Conservation (phyloP, 23 tunicate species). For the Styela clava region DNA sequence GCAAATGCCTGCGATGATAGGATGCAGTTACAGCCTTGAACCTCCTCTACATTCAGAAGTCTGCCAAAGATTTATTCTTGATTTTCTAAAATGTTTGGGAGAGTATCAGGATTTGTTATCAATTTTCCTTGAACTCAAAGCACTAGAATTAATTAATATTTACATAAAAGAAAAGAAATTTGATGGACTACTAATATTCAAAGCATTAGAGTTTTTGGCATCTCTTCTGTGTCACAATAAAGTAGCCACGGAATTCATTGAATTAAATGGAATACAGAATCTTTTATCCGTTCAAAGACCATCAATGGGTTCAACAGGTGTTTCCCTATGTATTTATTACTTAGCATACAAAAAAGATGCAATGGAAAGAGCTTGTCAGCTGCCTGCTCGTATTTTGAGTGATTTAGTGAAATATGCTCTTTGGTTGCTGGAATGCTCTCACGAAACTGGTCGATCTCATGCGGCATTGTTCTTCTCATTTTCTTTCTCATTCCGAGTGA, state of each 20-base stretch:
- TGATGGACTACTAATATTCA: conserved; percentile 60
- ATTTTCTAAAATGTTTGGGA: conserved; percentile 54
- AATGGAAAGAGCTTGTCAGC: conserved; percentile 82
- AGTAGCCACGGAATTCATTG: conserved; percentile 68
- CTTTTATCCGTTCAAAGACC: conserved; percentile 57
- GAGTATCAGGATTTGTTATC: conserved; percentile 83
- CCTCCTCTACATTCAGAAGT: conserved; percentile 39
- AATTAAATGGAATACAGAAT: conserved; percentile 52
- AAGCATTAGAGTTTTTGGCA: conserved; percentile 67
- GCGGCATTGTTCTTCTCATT: conserved; percentile 76
- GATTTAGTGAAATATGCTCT: conserved; percentile 64
- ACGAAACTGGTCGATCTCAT: conserved; percentile 84
- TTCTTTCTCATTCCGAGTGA: conserved; percentile 49
- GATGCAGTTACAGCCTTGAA: conserved; percentile 57
- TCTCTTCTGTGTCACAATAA: conserved; percentile 84
- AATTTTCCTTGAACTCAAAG: conserved; percentile 46
- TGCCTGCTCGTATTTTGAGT: conserved; percentile 33
- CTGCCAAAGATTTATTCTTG: conserved; percentile 52
- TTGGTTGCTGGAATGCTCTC: conserved; percentile 85
- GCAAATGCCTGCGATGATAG: conserved; percentile 59
- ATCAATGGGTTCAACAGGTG: conserved; percentile 83
- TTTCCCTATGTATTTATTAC: conserved; percentile 75
- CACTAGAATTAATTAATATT: conserved; percentile 47
- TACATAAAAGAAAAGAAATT: conserved; percentile 35
- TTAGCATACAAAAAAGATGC: conserved; percentile 82